Percentiles rank a stretch among this genome's conserved stretches.
phyloP scores from a whole-genome alignment of 2,888 invertebrate genomes.

The Ochropacha duplaris region DNA sequence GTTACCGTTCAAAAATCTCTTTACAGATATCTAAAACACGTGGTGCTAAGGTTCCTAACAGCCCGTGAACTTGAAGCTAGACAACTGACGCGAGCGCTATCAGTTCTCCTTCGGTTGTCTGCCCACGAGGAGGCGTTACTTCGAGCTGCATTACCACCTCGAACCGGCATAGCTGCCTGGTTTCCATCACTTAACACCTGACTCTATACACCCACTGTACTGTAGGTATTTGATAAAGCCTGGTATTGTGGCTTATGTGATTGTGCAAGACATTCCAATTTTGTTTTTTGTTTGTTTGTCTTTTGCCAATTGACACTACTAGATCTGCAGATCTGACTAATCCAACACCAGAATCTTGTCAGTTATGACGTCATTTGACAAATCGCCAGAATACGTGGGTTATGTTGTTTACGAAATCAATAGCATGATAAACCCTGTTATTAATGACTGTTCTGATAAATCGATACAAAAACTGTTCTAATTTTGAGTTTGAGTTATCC shows the following conservation, averaged over 20 bases:
- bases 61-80: constrained; percentile 93
- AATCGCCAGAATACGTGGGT: too few species aligned
- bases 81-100: constrained; percentile 94
- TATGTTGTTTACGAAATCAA: too few species aligned
- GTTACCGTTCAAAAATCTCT: too few species aligned
- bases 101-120: constrained; percentile 91
- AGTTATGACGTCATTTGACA: too few species aligned
- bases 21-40: constrained; percentile 92
- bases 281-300: not conserved
- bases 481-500: too few species aligned
- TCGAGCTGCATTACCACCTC: constrained; percentile 87
- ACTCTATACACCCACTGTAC: constrained; percentile 15
- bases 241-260: not conserved
- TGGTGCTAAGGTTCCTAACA: constrained; percentile 95
- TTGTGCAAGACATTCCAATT: not conserved
- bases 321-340: too few species aligned
- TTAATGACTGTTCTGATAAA: too few species aligned
- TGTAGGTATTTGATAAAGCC: not conserved
- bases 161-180: constrained; percentile 63
- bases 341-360: too few species aligned
- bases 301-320: not conserved
- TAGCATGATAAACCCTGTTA: too few species aligned
- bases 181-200: constrained; percentile 66
- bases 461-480: too few species aligned
- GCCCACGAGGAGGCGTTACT: constrained; percentile 94